Evolutionary conservation across 2,888 invertebrate species (phyloP).

Genomic region (Emmelina monodactyla): DNA sequence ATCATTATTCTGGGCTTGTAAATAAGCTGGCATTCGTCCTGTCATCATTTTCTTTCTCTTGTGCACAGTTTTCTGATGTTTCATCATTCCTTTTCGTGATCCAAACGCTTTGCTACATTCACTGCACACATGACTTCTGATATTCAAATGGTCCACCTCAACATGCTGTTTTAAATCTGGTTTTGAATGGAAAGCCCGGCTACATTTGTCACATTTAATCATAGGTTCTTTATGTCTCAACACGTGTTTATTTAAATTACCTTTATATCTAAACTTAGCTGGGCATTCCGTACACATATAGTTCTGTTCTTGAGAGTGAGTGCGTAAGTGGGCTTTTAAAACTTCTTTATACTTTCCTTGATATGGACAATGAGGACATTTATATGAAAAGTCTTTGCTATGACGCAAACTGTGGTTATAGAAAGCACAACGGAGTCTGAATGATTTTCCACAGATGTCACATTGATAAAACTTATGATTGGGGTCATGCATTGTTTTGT

Average conservation of each 20-base stretch:
- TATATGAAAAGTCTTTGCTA: slow-evolving; percentile 14
- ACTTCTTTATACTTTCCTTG: slow-evolving; percentile 14
- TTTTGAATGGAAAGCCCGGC: slow-evolving; percentile 29
- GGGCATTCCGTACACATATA: slow-evolving; percentile 33
- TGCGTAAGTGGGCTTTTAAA: slow-evolving; percentile 15
- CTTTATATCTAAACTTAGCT: slow-evolving; percentile 27
- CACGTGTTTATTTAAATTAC: slow-evolving; percentile 30
- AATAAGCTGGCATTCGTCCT: neutral
- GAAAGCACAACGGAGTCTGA: slow-evolving; percentile 25
- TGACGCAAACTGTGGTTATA: slow-evolving; percentile 23
- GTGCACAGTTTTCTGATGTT: slow-evolving; percentile 37
- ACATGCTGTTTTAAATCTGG: slow-evolving; percentile 24
- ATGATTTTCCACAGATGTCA: slow-evolving; percentile 27
- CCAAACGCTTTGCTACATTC: slow-evolving; percentile 43
- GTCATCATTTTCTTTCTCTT: slow-evolving; percentile 26
- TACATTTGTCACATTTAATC: slow-evolving; percentile 29
- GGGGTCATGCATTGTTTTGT: slow-evolving; percentile 28
- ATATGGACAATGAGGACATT: slow-evolving; percentile 16
- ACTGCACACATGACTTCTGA: slow-evolving; percentile 36
- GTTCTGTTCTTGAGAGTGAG: slow-evolving; percentile 21
- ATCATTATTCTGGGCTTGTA: neutral
- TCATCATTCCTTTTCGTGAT: slow-evolving; percentile 42
- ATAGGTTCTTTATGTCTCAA: slow-evolving; percentile 28
- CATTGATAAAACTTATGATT: slow-evolving; percentile 25
- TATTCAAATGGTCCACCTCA: slow-evolving; percentile 32